phyloP scores from a whole-genome alignment of 1,140 invertebrate species.

The Matsumurasca onukii region DNA sequence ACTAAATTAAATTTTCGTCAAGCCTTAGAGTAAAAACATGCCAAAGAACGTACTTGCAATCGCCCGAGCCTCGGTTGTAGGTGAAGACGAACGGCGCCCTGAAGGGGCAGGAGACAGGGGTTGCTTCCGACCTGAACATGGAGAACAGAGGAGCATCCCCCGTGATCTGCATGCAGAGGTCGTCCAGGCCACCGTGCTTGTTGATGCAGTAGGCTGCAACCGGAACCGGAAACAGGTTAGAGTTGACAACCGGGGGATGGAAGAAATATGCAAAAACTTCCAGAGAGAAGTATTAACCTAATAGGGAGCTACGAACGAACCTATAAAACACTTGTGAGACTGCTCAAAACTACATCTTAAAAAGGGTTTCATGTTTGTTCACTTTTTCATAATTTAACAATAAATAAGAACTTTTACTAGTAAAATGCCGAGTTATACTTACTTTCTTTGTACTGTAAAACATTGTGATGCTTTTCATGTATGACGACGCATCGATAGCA shows the following conservation, averaged over 20 bases:
- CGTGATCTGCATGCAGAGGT: slow-evolving; percentile 80
- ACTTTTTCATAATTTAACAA: no score
- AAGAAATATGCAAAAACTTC: no score
- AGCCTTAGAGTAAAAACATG: no score
- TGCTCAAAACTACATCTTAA: no score
- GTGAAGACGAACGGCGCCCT: slow-evolving; percentile 71
- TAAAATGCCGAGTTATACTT: slow-evolving; percentile 64
- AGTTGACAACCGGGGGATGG: no score
- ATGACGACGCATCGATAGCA: slow-evolving; percentile 90
- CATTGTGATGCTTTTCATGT: slow-evolving; percentile 88
- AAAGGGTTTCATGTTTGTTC: no score
- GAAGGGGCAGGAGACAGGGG: slow-evolving; percentile 79
- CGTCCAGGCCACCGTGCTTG: slow-evolving; percentile 59
- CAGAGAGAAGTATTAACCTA: background rate
- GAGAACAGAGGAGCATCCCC: slow-evolving; percentile 85
- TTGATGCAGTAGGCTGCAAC: slow-evolving; percentile 38
- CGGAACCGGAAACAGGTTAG: no score
- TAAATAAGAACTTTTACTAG: no score
- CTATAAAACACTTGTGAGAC: no score
- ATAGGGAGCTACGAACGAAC: background rate
- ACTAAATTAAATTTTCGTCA: no score
- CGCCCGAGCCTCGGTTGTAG: slow-evolving; percentile 75
- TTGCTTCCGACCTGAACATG: slow-evolving; percentile 81
- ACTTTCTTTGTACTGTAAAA: slow-evolving; percentile 96
- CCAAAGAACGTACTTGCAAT: slow-evolving; percentile 56